These are phyloP conservation scores for Trichacis sp. DNA, from an alignment of 2,888 invertebrate species.

Conservation along the genomic window DNA sequence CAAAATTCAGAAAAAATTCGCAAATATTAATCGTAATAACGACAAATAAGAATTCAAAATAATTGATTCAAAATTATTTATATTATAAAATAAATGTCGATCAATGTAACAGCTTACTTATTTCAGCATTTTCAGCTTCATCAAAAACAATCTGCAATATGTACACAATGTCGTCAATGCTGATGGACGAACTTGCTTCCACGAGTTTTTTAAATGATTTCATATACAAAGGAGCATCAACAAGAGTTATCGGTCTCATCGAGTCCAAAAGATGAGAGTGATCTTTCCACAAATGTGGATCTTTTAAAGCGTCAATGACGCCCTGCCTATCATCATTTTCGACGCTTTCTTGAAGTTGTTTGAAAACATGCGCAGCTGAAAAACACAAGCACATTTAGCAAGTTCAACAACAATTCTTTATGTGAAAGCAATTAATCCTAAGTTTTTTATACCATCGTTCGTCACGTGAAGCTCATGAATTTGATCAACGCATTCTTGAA, in stretches of 20 bases:
- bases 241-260: conserved; percentile 67
- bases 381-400: too few species aligned
- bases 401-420: too few species aligned
- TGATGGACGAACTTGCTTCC: conserved; percentile 66
- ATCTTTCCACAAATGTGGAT: conserved; percentile 59
- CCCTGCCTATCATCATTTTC: conserved; percentile 70
- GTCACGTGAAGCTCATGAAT: conserved; percentile 74
- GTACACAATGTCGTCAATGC: conserved; percentile 73
- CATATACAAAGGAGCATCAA: conserved; percentile 72
- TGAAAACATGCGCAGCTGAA: conserved; percentile 71
- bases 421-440: too few species aligned
- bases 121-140: conserved; percentile 71
- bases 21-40: too few species aligned
- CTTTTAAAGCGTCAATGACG: conserved; percentile 71
- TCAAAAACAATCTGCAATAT: conserved; percentile 68
- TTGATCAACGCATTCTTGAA: conserved; percentile 76
- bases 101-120: conserved; percentile 68
- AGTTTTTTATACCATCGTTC: conserved; percentile 72
- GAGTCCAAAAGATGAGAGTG: conserved; percentile 63
- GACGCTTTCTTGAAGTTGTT: conserved; percentile 74
- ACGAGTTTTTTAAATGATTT: conserved; percentile 72
- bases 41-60: conserved; percentile 10
- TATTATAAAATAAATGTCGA: too few species aligned
- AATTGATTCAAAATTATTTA: too few species aligned
- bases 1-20: too few species aligned